Conservation (phyloP, 2,888 invertebrate genomes). For the Pomacea canaliculata region DNA sequence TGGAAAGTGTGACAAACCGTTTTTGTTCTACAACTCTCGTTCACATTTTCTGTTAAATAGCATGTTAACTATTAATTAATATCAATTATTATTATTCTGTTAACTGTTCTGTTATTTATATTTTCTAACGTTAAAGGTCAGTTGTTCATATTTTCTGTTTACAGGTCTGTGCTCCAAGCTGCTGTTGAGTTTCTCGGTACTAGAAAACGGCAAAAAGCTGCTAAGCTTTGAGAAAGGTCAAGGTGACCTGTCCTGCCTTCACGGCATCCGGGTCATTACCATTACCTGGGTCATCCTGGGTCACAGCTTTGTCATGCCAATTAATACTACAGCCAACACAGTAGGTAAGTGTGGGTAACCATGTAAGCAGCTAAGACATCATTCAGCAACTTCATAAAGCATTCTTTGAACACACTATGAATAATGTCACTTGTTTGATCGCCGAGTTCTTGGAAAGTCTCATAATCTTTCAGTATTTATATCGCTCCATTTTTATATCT, state of each 20-base stretch:
- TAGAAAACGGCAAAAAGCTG: slow-evolving; percentile 42
- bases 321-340: neutral
- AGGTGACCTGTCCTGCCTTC: slow-evolving; percentile 75
- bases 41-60: no score
- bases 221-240: slow-evolving; percentile 36
- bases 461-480: no score
- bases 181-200: slow-evolving; percentile 44
- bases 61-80: no score
- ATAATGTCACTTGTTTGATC: no score
- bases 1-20: no score
- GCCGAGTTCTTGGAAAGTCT: no score
- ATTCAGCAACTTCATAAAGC: neutral
- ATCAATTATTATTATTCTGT: no score
- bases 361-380: neutral
- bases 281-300: slow-evolving; percentile 64
- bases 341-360: neutral
- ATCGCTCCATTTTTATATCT: no score
- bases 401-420: neutral
- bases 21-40: no score
- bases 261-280: slow-evolving; percentile 76
- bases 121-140: no score
- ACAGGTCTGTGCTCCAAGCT: slow-evolving; percentile 23
- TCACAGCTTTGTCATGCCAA: slow-evolving; percentile 41
- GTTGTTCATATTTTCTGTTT: neutral
- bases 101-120: no score